Evolutionary conservation across 1,140 invertebrate genomes (phyloP), one percentile per base, ranked within the genome.

Genomic region (Platyscapa corneri): DNA sequence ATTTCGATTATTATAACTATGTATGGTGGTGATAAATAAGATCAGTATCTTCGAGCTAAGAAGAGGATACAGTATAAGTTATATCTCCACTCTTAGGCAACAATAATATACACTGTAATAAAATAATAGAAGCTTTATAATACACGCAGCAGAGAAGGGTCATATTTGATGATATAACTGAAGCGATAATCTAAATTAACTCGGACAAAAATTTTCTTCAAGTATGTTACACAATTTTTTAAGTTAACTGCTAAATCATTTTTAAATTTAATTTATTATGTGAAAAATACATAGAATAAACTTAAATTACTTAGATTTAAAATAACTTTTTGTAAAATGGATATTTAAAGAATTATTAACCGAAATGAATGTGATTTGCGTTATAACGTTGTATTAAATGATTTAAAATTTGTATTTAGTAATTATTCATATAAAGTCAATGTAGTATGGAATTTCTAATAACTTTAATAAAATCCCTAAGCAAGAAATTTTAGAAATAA

Each of bases 11-110:
- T 18, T 34, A 30, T 42, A 27, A 79, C 23, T 10, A 79, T 65
- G 32, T 23, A 42, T 39, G 10, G 27, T 77, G n/a, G n/a, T 46
- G n/a, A 81, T 70, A 39, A 49, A 18, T 67, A 80, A 80, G 64
- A 81, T 81, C n/a, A 49, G 32, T 32, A 81, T 32, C 79, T 42
- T 67, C 79, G n/a, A 72, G 34, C 30, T 67, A 70, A 81, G 1
- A 70, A 46, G 12, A 56, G 49, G 32, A 34, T 60, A 46, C 12
- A 64, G 20, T 56, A n/a, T 74, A 82, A 39, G 49, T 74, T 74
- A 39, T 60, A 27, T 49, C 27, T 39, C 20, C 20, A 82, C 39
- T 37, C 10, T 56, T 53, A 53, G 10, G 0, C 6, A 74, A 82
- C 56, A 60, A 74, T 74, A 18, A 27, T 60, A 2, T 53, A 82